Base-by-base conservation (phyloP, 2,888 invertebrate species). In the Muschampia plurimacula region DNA sequence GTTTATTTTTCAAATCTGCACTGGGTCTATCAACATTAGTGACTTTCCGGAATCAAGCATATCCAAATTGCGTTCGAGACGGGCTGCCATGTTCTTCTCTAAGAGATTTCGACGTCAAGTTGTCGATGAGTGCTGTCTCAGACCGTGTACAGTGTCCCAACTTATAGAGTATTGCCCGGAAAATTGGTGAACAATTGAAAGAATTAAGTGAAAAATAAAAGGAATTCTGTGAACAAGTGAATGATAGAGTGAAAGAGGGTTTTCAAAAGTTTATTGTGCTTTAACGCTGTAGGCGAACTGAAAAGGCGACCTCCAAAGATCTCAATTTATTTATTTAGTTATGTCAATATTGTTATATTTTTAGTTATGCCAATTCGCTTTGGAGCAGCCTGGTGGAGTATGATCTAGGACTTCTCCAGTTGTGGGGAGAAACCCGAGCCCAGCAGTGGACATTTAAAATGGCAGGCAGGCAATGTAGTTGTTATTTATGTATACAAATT, bases 81-180 rank as follows among this genome's bases (percentile, higher is more conserved):
- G 90, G 76, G 85, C 87, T 0, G 82, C 87, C 2, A 32, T 86
- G 46, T 83, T 86, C 57, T 86, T 82, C 32, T 79, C 78, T 9
- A 85, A 78, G 73, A 84, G 90, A 72, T 72, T 85, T 36, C 89
- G 83, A 75, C 82, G 90, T 65, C 87, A 87, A 74, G 79, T 92
- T 3, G 88, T 79, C 0, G 85, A 90, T 57, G 87, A 91, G 73
- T 93, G 93, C 78, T 93, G 93, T 73, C 72, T 81, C 2, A 82
- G 79, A 12, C 79, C 90, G 0, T 93, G 93, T 72, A 86, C 89
- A 0, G 80, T 93, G 13, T 81, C 87, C 2, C 85, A 92, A 75
- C 78, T 93, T n/a, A 77, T 92, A 15, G 83, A 89, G 59, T 93
- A 92, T 74, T 93, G 93, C 77, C 90, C 91, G 12, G 89, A 91